Percentiles rank a stretch among this genome's conserved stretches.
Evolutionary conservation across 1,140 invertebrate genomes (phyloP).

Genomic region (Pectinophora gossypiella): DNA sequence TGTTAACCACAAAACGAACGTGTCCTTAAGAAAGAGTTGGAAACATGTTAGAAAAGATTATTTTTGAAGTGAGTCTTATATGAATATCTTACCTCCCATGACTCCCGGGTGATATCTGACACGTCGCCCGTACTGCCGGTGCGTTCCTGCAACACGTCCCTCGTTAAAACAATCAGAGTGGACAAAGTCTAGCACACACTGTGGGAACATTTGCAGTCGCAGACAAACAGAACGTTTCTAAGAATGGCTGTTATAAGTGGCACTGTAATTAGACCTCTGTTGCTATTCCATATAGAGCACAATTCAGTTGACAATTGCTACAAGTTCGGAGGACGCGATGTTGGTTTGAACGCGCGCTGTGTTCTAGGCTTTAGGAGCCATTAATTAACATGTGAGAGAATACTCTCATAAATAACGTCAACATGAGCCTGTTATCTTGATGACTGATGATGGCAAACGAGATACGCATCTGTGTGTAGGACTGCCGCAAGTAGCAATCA

Average conservation of each 20-base stretch:
- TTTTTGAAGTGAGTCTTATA: slow-evolving; percentile 4
- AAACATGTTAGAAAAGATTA: slow-evolving; percentile 9
- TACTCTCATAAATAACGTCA: slow-evolving; percentile 3
- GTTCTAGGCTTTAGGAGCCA: too few relatives aligned
- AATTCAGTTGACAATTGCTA: too few relatives aligned
- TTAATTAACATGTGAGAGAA: too few relatives aligned
- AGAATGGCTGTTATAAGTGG: too few relatives aligned
- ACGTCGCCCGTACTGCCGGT: slow-evolving; percentile 82
- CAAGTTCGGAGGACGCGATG: too few relatives aligned
- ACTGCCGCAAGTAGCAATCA: too few relatives aligned
- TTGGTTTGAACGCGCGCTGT: too few relatives aligned
- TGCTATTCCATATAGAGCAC: too few relatives aligned
- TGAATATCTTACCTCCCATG: slow-evolving; percentile 90
- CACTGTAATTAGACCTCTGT: too few relatives aligned
- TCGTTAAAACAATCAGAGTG: not conserved
- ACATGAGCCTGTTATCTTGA: slow-evolving; percentile 9
- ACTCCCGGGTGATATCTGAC: slow-evolving; percentile 88
- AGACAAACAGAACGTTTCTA: too few relatives aligned
- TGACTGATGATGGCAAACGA: not conserved
- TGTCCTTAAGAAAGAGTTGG: slow-evolving; percentile 15
- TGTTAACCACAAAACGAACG: slow-evolving; percentile 18
- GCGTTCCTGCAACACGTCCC: slow-evolving; percentile 64
- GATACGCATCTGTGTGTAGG: too few relatives aligned
- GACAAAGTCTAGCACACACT: not conserved
- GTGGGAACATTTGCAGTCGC: not conserved